Percentiles rank a stretch among this genome's conserved stretches.
These are phyloP conservation scores for Drymonia ruficornis DNA, from an alignment of 2,888 invertebrate genomes.

Conservation along the genomic window DNA sequence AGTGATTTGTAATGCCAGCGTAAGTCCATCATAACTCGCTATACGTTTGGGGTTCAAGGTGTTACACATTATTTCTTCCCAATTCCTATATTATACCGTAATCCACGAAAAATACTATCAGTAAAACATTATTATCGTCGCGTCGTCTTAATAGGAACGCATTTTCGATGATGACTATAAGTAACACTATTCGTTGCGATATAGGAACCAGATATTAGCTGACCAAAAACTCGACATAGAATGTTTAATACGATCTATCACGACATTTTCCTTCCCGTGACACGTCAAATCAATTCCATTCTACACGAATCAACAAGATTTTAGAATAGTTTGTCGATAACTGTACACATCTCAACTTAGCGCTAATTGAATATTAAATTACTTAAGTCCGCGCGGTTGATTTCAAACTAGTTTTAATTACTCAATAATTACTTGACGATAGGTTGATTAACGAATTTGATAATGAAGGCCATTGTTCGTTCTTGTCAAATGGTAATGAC, in stretches of 20 bases:
- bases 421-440: constrained; percentile 58
- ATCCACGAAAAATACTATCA: too few species aligned
- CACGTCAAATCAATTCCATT: neutral
- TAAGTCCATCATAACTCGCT: too few species aligned
- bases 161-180: too few species aligned
- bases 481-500: constrained; percentile 18
- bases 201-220: too few species aligned
- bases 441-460: constrained; percentile 54
- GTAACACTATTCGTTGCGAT: too few species aligned
- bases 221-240: too few species aligned
- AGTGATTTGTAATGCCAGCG: too few species aligned
- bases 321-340: constrained; percentile 14
- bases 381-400: constrained; percentile 59
- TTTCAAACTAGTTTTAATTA: constrained; percentile 66
- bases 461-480: constrained; percentile 31
- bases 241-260: neutral
- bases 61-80: too few species aligned
- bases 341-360: constrained; percentile 30
- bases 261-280: neutral
- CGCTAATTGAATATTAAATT: constrained; percentile 72
- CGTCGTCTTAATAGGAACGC: too few species aligned
- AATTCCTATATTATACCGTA: too few species aligned
- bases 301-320: neutral
- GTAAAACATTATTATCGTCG: too few species aligned
- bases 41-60: too few species aligned